Base-by-base conservation (phyloP, 1,140 invertebrate species). In the Neoseiulus cucumeris region DNA sequence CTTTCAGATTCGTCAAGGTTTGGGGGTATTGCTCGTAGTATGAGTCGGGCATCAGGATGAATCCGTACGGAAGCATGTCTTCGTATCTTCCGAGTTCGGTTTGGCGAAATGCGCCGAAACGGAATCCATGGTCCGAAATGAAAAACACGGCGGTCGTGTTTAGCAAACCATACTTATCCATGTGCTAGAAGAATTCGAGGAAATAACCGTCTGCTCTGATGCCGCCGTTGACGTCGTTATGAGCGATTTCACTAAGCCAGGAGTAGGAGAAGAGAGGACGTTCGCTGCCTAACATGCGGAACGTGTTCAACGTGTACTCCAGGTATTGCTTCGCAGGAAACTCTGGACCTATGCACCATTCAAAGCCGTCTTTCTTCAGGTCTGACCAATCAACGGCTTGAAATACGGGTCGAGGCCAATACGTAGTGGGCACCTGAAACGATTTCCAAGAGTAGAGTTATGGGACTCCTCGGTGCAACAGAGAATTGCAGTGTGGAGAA, bases 111-210 rank as follows among this genome's bases (percentile, higher is more conserved):
- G 6, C 1, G 1, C 67, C 67, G 44, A 29, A 64, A 18, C 66
- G 44, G 14, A 68, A 64, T 12, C 67, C 67, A 29, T 68, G 67
- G 64, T 68, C 67, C 7, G 65, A 45, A 28, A 68, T 59, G 25
- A 68, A 44, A 17, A 68, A 7, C 9, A 68, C 17, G 6, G 66
- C 12, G 25, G 67, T 67, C 20, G 44, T 42, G 41, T 68, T 45
- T n/a, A 68, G 17, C 22, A 30, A n/a, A 64, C 51, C 33, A 7
- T 39, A 9, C 14, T 14, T n/a, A 1, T 33, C 55, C 39, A 67
- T 9, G 2, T 64, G n/a, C n/a, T n/a, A 20, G 2, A 68, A 44
- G 17, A 66, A 42, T 1, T 47, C 41, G 12, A 22, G 25, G 47
- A 65, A 39, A 25, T n/a, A 18, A 17, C 47, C 17, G 25, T 67